Base-by-base conservation (phyloP, 2,797 vertebrate genomes). In the Pyrocephalus nanus region DNA sequence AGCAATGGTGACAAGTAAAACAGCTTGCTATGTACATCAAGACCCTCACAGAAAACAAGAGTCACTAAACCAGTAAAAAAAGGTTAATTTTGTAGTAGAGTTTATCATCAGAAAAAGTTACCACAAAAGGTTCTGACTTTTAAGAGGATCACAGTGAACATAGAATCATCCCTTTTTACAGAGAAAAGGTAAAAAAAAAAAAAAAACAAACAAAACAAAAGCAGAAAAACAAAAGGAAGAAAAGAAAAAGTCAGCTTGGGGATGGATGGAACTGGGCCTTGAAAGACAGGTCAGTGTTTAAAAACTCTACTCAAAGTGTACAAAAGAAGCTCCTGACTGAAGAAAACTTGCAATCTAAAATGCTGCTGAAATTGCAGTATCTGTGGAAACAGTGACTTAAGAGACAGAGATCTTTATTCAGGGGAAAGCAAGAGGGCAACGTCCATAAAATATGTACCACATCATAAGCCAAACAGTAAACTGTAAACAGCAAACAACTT, bases 401-500 rank as follows among this genome's bases (percentile, higher is more conserved):
- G 36, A 34, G 47, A 62, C 0, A 0, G 36, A 81, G 32, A 42
- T 92, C 88, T 88, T 76, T 82, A 74, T 79, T 92, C 58, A 61
- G 53, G 36, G 27, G 7, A 60, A 72, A 51, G 62, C 25, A 54
- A 88, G 32, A 91, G 64, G 32, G 25, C 30, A 73, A 38, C 58
- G 62, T 61, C 60, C 21, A 83, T 89, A 94, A 90, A 94, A 72
- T 65, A 92, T 26, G 19, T 66, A 57, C 19, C 23, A 78, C 42
- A 93, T 53, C 6, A 86, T 94, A 95, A 94, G 23, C 29, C 76
- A 69, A 84, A 69, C 14, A 70, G 36, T 71, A 40, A 94, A 70
- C 18, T 92, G 42, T 89, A 93, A 93, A 93, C 16, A 92, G 29
- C 15, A 93, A 92, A 88, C 54, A 92, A 32, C n/a, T 72, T 62